A percentile compares a stretch with the other conserved stretches of the same genome.
Evolutionary conservation across 2,888 invertebrate species (phyloP).

Genomic region (Oscheius sp.): DNA sequence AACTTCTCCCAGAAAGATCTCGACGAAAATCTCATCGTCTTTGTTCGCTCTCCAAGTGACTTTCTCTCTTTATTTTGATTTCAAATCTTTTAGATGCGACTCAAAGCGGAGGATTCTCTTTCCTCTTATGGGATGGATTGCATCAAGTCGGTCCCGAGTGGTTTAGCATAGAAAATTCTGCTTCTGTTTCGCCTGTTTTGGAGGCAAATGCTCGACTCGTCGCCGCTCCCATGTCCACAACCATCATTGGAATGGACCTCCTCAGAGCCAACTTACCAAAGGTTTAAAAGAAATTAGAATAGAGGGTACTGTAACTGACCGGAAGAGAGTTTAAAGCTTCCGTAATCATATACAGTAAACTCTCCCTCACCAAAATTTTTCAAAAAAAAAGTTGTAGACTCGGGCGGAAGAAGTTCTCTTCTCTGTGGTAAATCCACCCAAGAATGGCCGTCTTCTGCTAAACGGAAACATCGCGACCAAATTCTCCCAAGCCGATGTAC

Average conservation of each 20-base stretch:
- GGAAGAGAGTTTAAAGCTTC: no score
- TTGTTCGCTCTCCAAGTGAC: slow-evolving; percentile 29
- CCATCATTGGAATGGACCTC: slow-evolving; percentile 59
- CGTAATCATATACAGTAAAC: neutral
- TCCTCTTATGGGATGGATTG: slow-evolving; percentile 65
- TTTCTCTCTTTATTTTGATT: neutral
- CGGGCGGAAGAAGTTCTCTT: slow-evolving; percentile 58
- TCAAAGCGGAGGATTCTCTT: slow-evolving; percentile 61
- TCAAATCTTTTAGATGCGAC: slow-evolving; percentile 25
- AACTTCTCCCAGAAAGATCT: slow-evolving; percentile 48
- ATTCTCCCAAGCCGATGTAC: slow-evolving; percentile 51
- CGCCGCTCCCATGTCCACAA: slow-evolving; percentile 48
- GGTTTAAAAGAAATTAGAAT: no score
- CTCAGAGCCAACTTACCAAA: slow-evolving; percentile 58
- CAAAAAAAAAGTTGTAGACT: slow-evolving; percentile 33
- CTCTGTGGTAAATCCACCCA: slow-evolving; percentile 50
- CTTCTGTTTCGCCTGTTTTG: slow-evolving; percentile 39
- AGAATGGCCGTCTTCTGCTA: slow-evolving; percentile 54
- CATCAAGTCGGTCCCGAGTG: slow-evolving; percentile 66
- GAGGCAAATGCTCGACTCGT: slow-evolving; percentile 51
- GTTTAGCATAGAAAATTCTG: slow-evolving; percentile 60
- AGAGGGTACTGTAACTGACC: no score
- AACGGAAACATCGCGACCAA: slow-evolving; percentile 37
- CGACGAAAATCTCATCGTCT: slow-evolving; percentile 27
- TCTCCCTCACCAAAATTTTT: slow-evolving; percentile 43